phyloP scores from a whole-genome alignment of 2,888 invertebrate species.

The Seira musarum region DNA sequence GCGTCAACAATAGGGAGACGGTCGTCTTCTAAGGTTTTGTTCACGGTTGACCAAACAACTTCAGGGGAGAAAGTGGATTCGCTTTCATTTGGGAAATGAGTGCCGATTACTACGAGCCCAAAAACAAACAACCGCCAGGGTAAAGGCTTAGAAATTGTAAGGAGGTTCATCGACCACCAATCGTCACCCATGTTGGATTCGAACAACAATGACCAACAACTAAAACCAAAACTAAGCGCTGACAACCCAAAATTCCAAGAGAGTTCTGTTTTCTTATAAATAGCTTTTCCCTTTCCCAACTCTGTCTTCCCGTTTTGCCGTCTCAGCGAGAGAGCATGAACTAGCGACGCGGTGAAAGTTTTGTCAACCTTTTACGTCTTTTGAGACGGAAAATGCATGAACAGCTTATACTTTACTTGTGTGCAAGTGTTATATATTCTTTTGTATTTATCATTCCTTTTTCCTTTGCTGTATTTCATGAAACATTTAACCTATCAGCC shows the following conservation, averaged over 20 bases:
- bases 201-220: background rate
- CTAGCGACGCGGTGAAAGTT: background rate
- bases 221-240: background rate
- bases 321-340: background rate
- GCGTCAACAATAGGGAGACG: conserved; percentile 36
- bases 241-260: background rate
- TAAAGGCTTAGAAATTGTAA: background rate
- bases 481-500: conserved; percentile 45
- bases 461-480: conserved; percentile 18
- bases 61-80: background rate
- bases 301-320: background rate
- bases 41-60: conserved; percentile 61
- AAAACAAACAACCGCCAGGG: background rate
- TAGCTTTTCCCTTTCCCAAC: background rate
- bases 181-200: background rate
- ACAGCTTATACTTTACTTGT: background rate
- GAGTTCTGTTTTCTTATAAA: background rate
- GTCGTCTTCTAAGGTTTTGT: conserved; percentile 53
- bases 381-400: background rate
- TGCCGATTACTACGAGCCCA: background rate
- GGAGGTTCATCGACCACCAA: background rate
- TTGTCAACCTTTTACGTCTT: background rate
- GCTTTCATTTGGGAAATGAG: background rate
- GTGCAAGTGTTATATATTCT: background rate
- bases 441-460: conserved; percentile 1